Conservation (phyloP, 1,140 invertebrate genomes). For the Trichonephila clavata region DNA sequence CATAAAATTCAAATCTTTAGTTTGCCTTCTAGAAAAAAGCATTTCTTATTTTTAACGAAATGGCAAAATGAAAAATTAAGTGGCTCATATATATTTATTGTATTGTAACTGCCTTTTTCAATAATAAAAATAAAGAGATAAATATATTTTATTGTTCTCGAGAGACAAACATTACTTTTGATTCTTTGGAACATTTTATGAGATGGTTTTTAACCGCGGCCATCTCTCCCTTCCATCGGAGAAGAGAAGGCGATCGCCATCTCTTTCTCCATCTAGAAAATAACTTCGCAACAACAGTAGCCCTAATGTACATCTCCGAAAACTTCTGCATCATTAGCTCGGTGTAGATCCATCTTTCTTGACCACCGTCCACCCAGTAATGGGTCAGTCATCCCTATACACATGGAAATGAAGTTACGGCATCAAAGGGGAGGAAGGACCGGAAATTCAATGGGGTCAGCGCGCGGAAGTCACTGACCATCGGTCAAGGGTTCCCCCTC, state of each 20-base stretch:
- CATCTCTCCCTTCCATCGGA: too few relatives aligned
- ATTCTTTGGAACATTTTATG: too few relatives aligned
- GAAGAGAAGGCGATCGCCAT: background rate
- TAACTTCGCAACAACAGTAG: background rate
- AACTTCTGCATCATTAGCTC: constrained; percentile 24
- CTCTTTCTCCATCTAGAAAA: background rate
- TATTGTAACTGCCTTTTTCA: too few relatives aligned
- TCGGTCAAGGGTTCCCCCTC: constrained; percentile 48
- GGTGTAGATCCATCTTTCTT: constrained; percentile 4
- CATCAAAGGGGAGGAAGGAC: constrained; percentile 35
- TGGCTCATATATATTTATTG: too few relatives aligned
- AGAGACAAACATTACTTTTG: too few relatives aligned
- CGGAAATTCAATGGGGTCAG: constrained; percentile 69
- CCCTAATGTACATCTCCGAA: background rate
- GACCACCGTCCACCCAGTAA: constrained; percentile 66
- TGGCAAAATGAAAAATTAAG: too few relatives aligned
- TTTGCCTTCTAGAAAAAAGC: too few relatives aligned
- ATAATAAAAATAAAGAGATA: too few relatives aligned
- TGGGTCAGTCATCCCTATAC: constrained; percentile 71
- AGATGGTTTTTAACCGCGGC: too few relatives aligned
- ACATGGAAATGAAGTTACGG: constrained; percentile 73
- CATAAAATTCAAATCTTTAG: too few relatives aligned
- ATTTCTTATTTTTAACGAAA: too few relatives aligned
- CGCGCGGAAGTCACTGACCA: constrained; percentile 71
- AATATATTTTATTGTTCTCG: too few relatives aligned